phyloP scores from a whole-genome alignment of 1,140 invertebrate species.

The Archegozetes longisetosus region DNA sequence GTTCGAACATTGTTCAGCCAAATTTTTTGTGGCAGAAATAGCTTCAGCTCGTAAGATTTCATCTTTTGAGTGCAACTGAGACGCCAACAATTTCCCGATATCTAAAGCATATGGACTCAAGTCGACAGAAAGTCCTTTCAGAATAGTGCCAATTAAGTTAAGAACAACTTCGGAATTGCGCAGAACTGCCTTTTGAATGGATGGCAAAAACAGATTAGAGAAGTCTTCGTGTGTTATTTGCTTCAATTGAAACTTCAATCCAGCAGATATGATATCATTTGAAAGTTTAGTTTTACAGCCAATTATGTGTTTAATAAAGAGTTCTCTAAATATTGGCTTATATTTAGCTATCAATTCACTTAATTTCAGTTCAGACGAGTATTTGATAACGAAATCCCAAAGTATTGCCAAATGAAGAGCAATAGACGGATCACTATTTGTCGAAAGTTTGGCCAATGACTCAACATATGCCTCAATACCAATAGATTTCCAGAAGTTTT shows the following conservation, averaged over 20 bases:
- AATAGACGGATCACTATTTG: not conserved
- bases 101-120: conserved; percentile 59
- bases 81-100: conserved; percentile 45
- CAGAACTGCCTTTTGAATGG: conserved; percentile 79
- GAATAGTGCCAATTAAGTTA: conserved; percentile 28
- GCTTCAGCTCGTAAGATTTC: conserved; percentile 53
- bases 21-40: conserved; percentile 43
- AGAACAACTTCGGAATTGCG: conserved; percentile 81
- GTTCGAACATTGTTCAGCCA: conserved; percentile 56
- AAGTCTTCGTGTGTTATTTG: conserved; percentile 54
- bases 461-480: not conserved
- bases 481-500: not conserved
- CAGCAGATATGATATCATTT: not conserved
- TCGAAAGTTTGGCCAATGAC: not conserved
- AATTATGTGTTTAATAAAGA: conserved; percentile 9
- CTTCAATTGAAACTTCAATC: conserved; percentile 28
- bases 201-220: conserved; percentile 52
- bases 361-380: not conserved
- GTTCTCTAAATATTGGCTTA: not conserved
- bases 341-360: not conserved
- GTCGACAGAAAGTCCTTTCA: conserved; percentile 46
- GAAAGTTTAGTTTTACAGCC: conserved; percentile 2
- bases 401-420: not conserved
- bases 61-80: conserved; percentile 46
- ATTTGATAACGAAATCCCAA: not conserved